Conservation (phyloP, 1,140 invertebrate genomes). For the Heliothis virescens region DNA sequence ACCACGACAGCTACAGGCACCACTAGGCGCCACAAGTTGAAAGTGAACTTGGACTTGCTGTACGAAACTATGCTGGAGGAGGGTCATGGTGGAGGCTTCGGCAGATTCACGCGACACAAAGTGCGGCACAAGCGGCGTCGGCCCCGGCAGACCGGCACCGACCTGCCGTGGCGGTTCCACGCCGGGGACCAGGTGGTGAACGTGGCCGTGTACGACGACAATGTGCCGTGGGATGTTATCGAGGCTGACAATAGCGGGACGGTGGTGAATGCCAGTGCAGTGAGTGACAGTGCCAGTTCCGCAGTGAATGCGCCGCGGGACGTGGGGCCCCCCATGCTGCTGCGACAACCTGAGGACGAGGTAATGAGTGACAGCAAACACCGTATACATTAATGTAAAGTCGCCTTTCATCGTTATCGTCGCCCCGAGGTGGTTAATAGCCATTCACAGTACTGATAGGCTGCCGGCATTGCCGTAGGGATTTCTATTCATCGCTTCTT, state of each 20-base stretch:
- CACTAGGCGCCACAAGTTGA: constrained; percentile 66
- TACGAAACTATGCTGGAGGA: constrained; percentile 82
- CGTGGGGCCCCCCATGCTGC: constrained; percentile 76
- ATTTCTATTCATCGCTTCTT: constrained; percentile 68
- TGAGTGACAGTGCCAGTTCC: constrained; percentile 74
- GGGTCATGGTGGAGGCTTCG: constrained; percentile 68
- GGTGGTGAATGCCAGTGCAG: constrained; percentile 72
- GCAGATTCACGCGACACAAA: constrained; percentile 76
- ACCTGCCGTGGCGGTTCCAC: constrained; percentile 79
- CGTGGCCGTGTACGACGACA: constrained; percentile 74
- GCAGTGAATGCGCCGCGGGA: constrained; percentile 67
- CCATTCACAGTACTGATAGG: constrained; percentile 74
- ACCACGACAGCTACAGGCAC: constrained; percentile 32
- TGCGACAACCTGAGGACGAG: constrained; percentile 76
- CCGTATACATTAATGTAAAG: constrained; percentile 55
- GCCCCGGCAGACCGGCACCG: constrained; percentile 73
- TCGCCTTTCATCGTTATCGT: constrained; percentile 74
- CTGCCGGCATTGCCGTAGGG: constrained; percentile 63
- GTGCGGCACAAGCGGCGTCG: constrained; percentile 79
- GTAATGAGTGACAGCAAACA: constrained; percentile 74
- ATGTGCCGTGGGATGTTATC: constrained; percentile 76
- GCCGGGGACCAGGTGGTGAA: constrained; percentile 68
- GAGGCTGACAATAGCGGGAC: constrained; percentile 61
- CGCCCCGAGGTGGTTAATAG: constrained; percentile 76
- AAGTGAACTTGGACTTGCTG: constrained; percentile 76